These are phyloP conservation scores for Lasaia peninsularis DNA, from an alignment of 1,140 invertebrate genomes.

Conservation along the genomic window DNA sequence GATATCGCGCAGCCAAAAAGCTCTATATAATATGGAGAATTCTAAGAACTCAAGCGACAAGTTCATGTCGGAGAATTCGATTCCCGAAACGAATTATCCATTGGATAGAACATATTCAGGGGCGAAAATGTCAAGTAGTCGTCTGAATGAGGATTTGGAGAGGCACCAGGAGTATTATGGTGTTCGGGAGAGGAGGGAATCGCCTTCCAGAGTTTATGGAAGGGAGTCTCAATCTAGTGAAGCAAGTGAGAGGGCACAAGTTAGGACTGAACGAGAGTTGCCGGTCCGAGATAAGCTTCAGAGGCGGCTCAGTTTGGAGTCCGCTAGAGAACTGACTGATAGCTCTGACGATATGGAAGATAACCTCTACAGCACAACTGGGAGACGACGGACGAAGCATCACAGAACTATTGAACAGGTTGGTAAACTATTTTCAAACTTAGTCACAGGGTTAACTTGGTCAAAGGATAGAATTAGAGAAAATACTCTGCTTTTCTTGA, in stretches of 20 bases:
- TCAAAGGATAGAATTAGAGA: too few relatives aligned
- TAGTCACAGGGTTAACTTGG: too few relatives aligned
- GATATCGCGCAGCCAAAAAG: conserved; percentile 73
- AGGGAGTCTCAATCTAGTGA: conserved; percentile 59
- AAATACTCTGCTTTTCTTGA: too few relatives aligned
- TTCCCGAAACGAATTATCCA: conserved; percentile 70
- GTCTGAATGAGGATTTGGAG: conserved; percentile 68
- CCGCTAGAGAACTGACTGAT: conserved; percentile 83
- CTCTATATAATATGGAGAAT: conserved; percentile 69
- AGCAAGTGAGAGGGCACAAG: conserved; percentile 48
- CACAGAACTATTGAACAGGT: conserved; percentile 83
- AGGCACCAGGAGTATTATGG: conserved; percentile 63
- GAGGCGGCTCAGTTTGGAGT: conserved; percentile 83
- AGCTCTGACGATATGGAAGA: conserved; percentile 82
- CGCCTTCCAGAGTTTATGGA: conserved; percentile 50
- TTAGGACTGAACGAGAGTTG: conserved; percentile 40
- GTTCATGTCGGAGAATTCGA: conserved; percentile 59
- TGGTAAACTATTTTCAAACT: conserved; percentile 17
- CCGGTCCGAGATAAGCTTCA: conserved; percentile 63
- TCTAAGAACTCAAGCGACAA: conserved; percentile 65
- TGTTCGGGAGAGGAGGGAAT: conserved; percentile 52
- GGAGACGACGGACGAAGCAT: conserved; percentile 75
- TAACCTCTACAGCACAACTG: conserved; percentile 70
- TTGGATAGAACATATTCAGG: conserved; percentile 71
- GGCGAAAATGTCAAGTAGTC: conserved; percentile 68